Base-by-base conservation (phyloP, 2,113 vertebrate genomes). In the Sapajus apella region DNA sequence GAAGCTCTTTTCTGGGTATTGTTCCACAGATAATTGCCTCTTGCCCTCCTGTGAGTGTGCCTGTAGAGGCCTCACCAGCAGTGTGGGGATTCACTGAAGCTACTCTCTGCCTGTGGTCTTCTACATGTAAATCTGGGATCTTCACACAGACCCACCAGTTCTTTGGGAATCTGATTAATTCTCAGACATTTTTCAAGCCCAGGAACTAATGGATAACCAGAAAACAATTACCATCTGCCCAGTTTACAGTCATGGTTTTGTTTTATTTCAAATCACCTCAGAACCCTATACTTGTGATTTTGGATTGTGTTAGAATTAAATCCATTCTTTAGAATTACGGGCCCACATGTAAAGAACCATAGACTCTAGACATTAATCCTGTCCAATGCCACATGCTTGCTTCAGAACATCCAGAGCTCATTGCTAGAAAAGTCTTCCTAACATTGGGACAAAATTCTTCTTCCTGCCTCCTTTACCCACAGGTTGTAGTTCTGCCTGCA, bases 401-500 rank as follows among this genome's bases (percentile, higher is more conserved):
- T 55, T 52, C 43, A 32, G n/a, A 20, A 45, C 8, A 8, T 40
- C 14, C 32, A 45, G 7, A 82, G 56, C 40, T 77, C 72, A 8
- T n/a, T 66, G 81, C 61, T 95, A 93, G 82, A 95, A 97, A 87
- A 79, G 25, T 75, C 85, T 50, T 76, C 43, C 35, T 10, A 18
- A 82, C 23, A 16, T 1, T 30, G 16, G 6, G 17, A 75, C 18
- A 32, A 68, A 43, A 5, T 79, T 68, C 68, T 77, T 86, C 79
- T 95, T 87, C 89, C 84, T 81, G 37, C 55, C n/a, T 27, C 12
- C 83, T 80, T 85, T 70, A 58, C 47, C 75, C 90, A 73, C 68
- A 92, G 92, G 68, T 68, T 96, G 21, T 84, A 93, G 23, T 66
- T 92, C 90, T 93, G 80, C 61, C 86, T 70, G 37, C 37, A 40